Conservation (phyloP, 2,888 invertebrate species). For the Brenthis daphne region DNA sequence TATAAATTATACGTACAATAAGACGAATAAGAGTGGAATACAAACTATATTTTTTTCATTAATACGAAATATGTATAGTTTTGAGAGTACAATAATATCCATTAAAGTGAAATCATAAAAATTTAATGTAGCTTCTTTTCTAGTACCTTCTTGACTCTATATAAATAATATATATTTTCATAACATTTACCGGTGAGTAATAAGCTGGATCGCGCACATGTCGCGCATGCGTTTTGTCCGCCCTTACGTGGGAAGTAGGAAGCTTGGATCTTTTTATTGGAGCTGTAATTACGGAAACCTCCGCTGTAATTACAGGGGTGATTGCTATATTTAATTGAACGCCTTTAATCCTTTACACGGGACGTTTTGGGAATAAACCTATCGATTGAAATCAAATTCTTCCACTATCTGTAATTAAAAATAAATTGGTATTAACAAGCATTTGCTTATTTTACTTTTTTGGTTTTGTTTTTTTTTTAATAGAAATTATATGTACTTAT, state of each 20-base stretch:
- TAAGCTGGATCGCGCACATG: constrained; percentile 77
- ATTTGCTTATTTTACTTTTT: background rate
- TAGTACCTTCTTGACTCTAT: constrained; percentile 41
- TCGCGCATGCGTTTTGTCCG: constrained; percentile 55
- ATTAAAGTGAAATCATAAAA: too few relatives aligned
- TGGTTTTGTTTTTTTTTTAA: background rate
- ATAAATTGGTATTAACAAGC: background rate
- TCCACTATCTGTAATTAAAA: constrained; percentile 5
- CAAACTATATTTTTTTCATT: too few relatives aligned
- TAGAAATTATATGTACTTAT: too few relatives aligned
- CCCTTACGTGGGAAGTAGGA: constrained; percentile 76
- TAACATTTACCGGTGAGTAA: constrained; percentile 62
- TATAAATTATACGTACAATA: too few relatives aligned
- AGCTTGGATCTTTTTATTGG: constrained; percentile 77
- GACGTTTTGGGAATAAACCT: constrained; percentile 19
- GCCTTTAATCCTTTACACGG: constrained; percentile 57
- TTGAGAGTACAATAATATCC: too few relatives aligned
- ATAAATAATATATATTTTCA: constrained; percentile 54
- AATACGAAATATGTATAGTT: too few relatives aligned
- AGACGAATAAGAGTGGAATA: too few relatives aligned
- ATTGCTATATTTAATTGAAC: constrained; percentile 80
- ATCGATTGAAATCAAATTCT: constrained; percentile 15
- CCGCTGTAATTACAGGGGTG: constrained; percentile 78
- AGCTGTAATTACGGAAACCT: constrained; percentile 77
- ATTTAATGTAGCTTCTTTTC: background rate